A percentile compares a stretch with the other conserved stretches of the same genome.
These are phyloP conservation scores for Misgurnus anguillicaudatus DNA, from an alignment of 2,113 vertebrate species.

Conservation along the genomic window DNA sequence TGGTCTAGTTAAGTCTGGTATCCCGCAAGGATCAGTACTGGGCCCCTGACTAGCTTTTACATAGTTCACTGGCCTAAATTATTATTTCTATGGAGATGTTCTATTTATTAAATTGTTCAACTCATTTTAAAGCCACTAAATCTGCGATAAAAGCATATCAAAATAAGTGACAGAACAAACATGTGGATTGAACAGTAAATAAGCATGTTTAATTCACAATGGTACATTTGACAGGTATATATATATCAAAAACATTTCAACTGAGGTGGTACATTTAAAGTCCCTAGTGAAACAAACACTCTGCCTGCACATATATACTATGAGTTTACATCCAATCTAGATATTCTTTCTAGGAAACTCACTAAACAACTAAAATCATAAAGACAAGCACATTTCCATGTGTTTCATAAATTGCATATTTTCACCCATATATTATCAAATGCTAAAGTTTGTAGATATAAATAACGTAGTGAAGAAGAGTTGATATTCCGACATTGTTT, in stretches of 20 bases:
- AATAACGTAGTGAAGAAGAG: conserved; percentile 53
- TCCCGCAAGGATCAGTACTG: neutral
- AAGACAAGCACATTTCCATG: conserved; percentile 41
- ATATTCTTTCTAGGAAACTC: conserved; percentile 56
- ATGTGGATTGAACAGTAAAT: conserved; percentile 59
- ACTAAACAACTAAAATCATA: conserved; percentile 61
- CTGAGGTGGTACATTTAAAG: conserved; percentile 69
- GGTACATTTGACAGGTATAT: conserved; percentile 66
- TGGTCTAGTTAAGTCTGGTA: neutral
- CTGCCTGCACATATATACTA: conserved; percentile 17
- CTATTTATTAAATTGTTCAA: neutral
- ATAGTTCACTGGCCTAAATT: neutral
- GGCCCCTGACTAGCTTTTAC: neutral
- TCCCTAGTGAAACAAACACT: conserved; percentile 53
- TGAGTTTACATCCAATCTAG: conserved; percentile 6
- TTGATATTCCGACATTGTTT: neutral
- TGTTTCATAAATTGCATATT: conserved; percentile 71
- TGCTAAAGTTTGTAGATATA: conserved; percentile 25
- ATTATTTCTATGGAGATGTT: neutral
- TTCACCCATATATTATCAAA: conserved; percentile 54
- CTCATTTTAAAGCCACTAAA: neutral
- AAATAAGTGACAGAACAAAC: conserved; percentile 18
- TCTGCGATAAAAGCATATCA: neutral
- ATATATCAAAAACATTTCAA: conserved; percentile 66
- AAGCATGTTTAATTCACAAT: conserved; percentile 73